Conservation (phyloP, 1,140 invertebrate genomes). For the Papilio machaon region DNA sequence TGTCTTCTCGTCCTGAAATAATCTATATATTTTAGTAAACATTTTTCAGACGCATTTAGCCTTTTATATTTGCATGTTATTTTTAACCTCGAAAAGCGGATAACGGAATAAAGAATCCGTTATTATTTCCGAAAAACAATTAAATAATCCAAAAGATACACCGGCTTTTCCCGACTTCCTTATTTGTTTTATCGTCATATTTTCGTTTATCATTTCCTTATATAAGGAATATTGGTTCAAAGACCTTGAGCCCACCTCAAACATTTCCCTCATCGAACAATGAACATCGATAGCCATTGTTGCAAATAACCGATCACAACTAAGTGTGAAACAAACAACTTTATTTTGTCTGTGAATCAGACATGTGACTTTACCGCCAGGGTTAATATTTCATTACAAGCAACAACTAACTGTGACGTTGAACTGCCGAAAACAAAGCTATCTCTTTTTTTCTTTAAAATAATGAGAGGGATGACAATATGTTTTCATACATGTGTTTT, state of each 20-base stretch:
- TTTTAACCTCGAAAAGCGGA: too few species aligned
- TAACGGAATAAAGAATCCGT: neutral
- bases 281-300: neutral
- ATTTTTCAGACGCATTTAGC: too few species aligned
- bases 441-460: neutral
- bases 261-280: slow-evolving; percentile 32
- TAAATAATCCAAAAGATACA: slow-evolving; percentile 2
- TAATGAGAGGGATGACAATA: neutral
- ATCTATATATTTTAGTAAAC: too few species aligned
- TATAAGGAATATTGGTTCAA: neutral
- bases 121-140: slow-evolving; percentile 2
- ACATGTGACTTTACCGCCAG: slow-evolving; percentile 1
- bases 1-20: too few species aligned
- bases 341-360: slow-evolving; percentile 33
- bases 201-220: neutral
- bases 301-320: slow-evolving; percentile 30
- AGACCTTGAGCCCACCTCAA: slow-evolving; percentile 29
- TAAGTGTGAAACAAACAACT: slow-evolving; percentile 27
- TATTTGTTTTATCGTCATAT: neutral
- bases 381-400: slow-evolving; percentile 17
- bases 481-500: neutral
- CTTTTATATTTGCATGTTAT: too few species aligned
- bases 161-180: neutral
- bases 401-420: neutral
- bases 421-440: neutral